Base-by-base conservation (phyloP, 1,140 invertebrate genomes). In the Mactra quadrangularis region DNA sequence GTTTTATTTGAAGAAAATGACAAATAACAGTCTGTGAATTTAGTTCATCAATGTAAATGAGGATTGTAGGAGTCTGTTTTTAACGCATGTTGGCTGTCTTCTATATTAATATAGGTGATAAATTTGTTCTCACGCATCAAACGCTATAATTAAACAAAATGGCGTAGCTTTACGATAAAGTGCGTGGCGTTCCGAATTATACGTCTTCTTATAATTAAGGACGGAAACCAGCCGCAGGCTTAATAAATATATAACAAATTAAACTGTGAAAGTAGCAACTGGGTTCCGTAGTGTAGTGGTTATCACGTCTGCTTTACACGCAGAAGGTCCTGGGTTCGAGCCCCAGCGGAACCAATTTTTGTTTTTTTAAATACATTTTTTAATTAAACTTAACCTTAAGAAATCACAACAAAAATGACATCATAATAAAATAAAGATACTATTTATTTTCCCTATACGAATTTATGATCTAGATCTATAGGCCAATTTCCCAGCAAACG, bases 281-380 rank as follows among this genome's bases (percentile, higher is more conserved):
- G 9, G 87, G 86, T 89, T 86, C 86, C 85, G 85, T 90, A 88
- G 89, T 91, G 90, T 91, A 91, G 90, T 91, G 90, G 89, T 91
- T 90, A 91, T 91, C 90, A 91, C 90, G 89, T 91, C 90, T 91
- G 90, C 90, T 90, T 91, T 90, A 90, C 90, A 91, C 90, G 90
- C 89, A 90, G 90, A 91, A 90, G 90, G 90, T 91, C 90, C 76
- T 83, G 82, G 82, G 76, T 83, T 86, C 81, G 62, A 79, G 76
- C 81, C 75, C 76, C 82, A 86, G 75, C 50, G 60, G 75, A 83
- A 86, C 66, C 84, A 86, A 7, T 41, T 19, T 64, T 22, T 53
- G 74, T 7, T 41, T 41, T 41, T 41, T 41, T 41, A 41, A n/a
- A n/a, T n/a, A n/a, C n/a, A n/a, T n/a, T n/a, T n/a, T n/a, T n/a